These are phyloP conservation scores for Hirudinaria manillensis DNA, from an alignment of 2,888 invertebrate genomes.

Conservation along the genomic window DNA sequence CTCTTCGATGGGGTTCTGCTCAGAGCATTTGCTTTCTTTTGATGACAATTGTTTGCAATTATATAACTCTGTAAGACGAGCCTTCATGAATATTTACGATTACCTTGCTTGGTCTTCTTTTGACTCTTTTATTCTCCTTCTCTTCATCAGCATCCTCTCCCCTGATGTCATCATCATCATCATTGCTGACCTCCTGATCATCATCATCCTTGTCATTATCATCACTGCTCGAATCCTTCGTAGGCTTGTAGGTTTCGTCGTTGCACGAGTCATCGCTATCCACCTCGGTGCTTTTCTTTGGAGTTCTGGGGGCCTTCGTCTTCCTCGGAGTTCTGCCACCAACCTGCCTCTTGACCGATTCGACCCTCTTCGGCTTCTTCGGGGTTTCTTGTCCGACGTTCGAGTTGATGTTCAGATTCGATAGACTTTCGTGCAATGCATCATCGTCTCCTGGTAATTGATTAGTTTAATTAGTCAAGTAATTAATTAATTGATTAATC, in stretches of 20 bases:
- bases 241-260: neutral
- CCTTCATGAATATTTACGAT: no score
- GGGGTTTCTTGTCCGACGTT: neutral
- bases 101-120: no score
- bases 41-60: neutral
- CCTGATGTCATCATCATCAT: neutral
- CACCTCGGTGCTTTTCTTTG: neutral
- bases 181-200: neutral
- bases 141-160: slow-evolving; percentile 19
- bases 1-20: neutral
- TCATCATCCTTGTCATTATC: neutral
- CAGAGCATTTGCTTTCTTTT: neutral
- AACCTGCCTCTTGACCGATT: neutral
- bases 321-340: neutral
- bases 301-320: neutral
- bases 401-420: neutral
- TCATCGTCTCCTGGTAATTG: no score
- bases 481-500: no score
- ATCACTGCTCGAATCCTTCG: neutral
- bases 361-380: neutral
- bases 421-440: no score
- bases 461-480: no score
- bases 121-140: neutral
- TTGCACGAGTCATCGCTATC: neutral
- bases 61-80: neutral